Percentiles rank a stretch among this genome's conserved stretches.
Conservation (phyloP, 2,888 invertebrate genomes). For the Cyclophora punctaria region DNA sequence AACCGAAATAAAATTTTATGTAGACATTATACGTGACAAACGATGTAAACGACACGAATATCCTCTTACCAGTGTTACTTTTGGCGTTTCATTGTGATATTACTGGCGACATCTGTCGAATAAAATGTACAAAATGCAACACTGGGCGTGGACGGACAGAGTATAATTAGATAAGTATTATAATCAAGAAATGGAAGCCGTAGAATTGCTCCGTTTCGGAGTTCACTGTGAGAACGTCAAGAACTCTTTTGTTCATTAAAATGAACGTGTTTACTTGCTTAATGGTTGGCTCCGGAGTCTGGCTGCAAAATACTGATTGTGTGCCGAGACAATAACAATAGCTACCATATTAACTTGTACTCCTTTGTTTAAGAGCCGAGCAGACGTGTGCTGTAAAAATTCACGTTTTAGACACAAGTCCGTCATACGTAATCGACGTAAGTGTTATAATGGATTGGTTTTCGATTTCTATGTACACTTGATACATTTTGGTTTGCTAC, state of each 20-base stretch:
- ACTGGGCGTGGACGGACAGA: conserved; percentile 7
- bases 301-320: conserved; percentile 27
- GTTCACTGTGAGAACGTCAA: conserved; percentile 26
- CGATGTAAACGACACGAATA: conserved; percentile 50
- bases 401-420: conserved; percentile 21
- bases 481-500: too few species aligned
- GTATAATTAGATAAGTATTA: conserved; percentile 20
- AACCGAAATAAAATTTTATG: conserved; percentile 57
- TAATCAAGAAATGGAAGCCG: conserved; percentile 18
- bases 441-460: too few species aligned
- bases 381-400: conserved; percentile 20
- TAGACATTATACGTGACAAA: conserved; percentile 60
- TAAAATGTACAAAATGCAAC: conserved; percentile 13
- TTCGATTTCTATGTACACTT: too few species aligned
- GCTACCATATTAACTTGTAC: conserved; percentile 8
- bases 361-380: conserved; percentile 10
- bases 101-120: conserved; percentile 19
- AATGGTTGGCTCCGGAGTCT: conserved; percentile 18
- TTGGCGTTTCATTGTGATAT: conserved; percentile 26
- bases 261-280: conserved; percentile 27
- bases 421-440: too few species aligned
- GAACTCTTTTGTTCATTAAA: conserved; percentile 27
- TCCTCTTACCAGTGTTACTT: conserved; percentile 40
- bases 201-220: conserved; percentile 18
- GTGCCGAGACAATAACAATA: conserved; percentile 24